A percentile compares a stretch with the other conserved stretches of the same genome.
Evolutionary conservation across 1,140 invertebrate genomes (phyloP).

Genomic region (Pollicipes pollicipes): DNA sequence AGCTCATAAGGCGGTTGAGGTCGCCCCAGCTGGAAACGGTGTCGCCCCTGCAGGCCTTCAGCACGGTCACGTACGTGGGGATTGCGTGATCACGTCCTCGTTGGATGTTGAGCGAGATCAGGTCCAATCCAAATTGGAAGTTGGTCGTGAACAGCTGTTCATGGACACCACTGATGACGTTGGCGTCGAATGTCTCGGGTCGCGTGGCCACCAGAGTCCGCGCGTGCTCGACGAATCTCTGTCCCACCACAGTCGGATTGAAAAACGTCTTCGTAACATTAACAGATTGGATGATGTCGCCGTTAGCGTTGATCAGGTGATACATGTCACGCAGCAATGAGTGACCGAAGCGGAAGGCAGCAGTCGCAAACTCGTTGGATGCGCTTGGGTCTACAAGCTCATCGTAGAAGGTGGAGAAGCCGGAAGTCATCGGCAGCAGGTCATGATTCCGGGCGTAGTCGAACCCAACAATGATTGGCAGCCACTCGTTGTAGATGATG

Average conservation of each 20-base stretch:
- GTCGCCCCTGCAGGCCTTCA: constrained; percentile 16
- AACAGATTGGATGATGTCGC: neutral
- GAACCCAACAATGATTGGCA: constrained; percentile 41
- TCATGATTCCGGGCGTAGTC: constrained; percentile 66
- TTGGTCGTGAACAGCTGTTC: neutral
- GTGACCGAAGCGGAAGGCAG: constrained; percentile 25
- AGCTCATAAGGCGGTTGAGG: constrained; percentile 12
- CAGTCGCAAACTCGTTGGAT: constrained; percentile 20
- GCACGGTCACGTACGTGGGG: constrained; percentile 20
- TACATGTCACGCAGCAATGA: constrained; percentile 22
- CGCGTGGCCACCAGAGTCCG: neutral
- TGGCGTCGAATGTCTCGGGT: neutral
- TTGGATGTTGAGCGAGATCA: constrained; percentile 35
- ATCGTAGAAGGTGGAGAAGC: constrained; percentile 24
- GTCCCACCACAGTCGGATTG: neutral
- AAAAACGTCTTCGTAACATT: neutral
- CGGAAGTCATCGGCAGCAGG: constrained; percentile 44
- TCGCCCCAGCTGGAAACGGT: neutral
- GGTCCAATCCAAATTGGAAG: constrained; percentile 11
- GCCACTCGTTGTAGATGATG: constrained; percentile 31
- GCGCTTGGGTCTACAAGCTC: constrained; percentile 15
- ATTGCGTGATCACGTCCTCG: constrained; percentile 29
- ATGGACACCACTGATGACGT: neutral
- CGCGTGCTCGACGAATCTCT: neutral
- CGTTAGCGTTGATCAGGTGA: neutral